Evolutionary conservation across 2,797 vertebrate species (phyloP).

Genomic region (Tragelaphus eurycerus): DNA sequence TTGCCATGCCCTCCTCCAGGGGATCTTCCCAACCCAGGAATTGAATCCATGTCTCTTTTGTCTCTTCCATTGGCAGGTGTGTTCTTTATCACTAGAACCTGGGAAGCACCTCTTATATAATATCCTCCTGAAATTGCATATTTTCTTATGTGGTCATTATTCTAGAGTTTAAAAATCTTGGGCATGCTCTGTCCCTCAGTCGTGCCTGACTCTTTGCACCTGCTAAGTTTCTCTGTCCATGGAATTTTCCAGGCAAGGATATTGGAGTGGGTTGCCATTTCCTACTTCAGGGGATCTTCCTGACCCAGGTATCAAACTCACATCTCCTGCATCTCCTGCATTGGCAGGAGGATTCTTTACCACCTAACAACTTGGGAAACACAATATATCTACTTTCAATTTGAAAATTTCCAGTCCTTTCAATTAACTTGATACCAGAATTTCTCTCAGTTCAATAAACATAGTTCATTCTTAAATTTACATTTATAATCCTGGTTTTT

Average conservation of each 20-base stretch:
- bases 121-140: not conserved
- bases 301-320: not conserved
- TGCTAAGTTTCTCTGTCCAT: not conserved
- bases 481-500: not conserved
- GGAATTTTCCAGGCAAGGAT: not conserved
- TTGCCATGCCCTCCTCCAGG: not conserved
- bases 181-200: not conserved
- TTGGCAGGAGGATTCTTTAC: not conserved
- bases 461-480: not conserved
- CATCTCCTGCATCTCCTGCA: not conserved
- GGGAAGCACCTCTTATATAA: not conserved
- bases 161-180: not conserved
- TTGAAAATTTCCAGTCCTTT: not conserved
- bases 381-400: not conserved
- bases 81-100: not conserved
- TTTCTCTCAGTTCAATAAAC: not conserved
- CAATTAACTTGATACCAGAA: not conserved
- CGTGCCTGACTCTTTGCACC: not conserved
- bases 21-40: not conserved
- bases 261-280: not conserved
- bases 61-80: not conserved
- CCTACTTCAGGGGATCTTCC: not conserved
- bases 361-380: not conserved
- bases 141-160: not conserved
- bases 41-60: not conserved